These are phyloP conservation scores for Loriculus beryllinus DNA, from an alignment of 2,797 vertebrate species.

Conservation along the genomic window DNA sequence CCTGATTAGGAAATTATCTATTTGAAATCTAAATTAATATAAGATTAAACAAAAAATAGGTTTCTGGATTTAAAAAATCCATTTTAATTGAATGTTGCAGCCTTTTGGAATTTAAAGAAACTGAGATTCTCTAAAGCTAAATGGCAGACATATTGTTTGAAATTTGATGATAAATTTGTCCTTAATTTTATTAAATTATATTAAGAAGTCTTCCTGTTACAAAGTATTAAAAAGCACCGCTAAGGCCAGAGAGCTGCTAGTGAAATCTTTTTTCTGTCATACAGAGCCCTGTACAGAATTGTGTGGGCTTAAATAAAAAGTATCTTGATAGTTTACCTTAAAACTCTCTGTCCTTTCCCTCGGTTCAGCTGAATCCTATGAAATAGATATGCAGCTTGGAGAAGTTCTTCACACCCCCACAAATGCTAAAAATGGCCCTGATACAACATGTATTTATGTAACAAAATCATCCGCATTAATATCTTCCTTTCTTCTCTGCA, in stretches of 20 bases:
- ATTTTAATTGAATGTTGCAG: not conserved
- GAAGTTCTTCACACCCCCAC: constrained; percentile 72
- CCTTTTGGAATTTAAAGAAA: not conserved
- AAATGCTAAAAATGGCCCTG: constrained; percentile 72
- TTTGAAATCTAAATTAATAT: constrained; percentile 1
- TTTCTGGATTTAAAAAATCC: constrained; percentile 12
- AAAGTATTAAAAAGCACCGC: constrained; percentile 18
- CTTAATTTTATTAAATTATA: constrained; percentile 17
- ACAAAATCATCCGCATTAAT: constrained; percentile 72
- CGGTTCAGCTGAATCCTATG: constrained; percentile 66
- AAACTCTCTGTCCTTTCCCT: constrained; percentile 67
- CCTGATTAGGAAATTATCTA: constrained; percentile 10
- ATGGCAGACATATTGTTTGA: constrained; percentile 22
- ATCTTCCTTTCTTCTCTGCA: constrained; percentile 56
- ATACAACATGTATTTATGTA: constrained; percentile 75
- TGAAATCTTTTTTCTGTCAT: constrained; percentile 18
- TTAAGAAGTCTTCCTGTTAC: constrained; percentile 10
- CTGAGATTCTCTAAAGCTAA: not conserved
- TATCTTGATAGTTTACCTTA: constrained; percentile 68
- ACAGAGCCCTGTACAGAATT: not conserved
- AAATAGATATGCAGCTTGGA: constrained; percentile 70
- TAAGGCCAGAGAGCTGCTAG: constrained; percentile 24
- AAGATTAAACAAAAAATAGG: not conserved
- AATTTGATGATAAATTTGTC: constrained; percentile 25
- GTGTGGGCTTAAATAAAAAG: constrained; percentile 53